phyloP scores from a whole-genome alignment of 2,113 vertebrate species.

The Festucalex cinctus region DNA sequence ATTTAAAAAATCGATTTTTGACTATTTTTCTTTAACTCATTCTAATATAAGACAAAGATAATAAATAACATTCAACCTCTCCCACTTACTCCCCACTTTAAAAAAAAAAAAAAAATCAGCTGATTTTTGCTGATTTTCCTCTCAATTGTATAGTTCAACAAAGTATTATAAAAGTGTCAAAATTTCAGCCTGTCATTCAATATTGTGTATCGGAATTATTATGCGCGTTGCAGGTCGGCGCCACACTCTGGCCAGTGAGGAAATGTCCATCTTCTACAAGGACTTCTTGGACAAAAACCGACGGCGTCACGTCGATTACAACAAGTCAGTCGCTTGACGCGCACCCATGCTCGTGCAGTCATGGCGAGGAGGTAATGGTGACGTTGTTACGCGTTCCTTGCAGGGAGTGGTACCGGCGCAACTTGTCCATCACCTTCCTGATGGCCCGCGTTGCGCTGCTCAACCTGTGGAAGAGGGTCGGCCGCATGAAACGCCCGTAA shows the following conservation, averaged over 20 bases:
- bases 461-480: slow-evolving; percentile 73
- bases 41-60: too few species aligned
- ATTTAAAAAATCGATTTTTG: too few species aligned
- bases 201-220: too few species aligned
- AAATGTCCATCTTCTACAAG: slow-evolving; percentile 95
- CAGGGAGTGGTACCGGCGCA: slow-evolving; percentile 90
- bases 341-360: background rate
- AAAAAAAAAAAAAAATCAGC: too few species aligned
- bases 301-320: slow-evolving; percentile 82
- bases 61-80: too few species aligned
- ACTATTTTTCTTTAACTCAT: too few species aligned
- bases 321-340: slow-evolving; percentile 77
- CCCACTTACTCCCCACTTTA: too few species aligned
- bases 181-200: too few species aligned
- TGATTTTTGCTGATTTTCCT: too few species aligned
- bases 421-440: slow-evolving; percentile 87
- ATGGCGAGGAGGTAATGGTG: too few species aligned
- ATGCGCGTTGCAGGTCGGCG: slow-evolving; percentile 73
- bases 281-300: slow-evolving; percentile 85
- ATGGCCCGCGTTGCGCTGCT: slow-evolving; percentile 83
- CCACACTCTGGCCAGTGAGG: slow-evolving; percentile 77
- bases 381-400: background rate
- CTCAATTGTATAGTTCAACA: too few species aligned
- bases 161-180: too few species aligned
- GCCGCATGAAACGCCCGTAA: slow-evolving; percentile 33